These are phyloP conservation scores for Chondrilla cf. caribensis DNA, from an alignment of 37 sponge, comb jelly and placozoan genomes.

Conservation along the genomic window DNA sequence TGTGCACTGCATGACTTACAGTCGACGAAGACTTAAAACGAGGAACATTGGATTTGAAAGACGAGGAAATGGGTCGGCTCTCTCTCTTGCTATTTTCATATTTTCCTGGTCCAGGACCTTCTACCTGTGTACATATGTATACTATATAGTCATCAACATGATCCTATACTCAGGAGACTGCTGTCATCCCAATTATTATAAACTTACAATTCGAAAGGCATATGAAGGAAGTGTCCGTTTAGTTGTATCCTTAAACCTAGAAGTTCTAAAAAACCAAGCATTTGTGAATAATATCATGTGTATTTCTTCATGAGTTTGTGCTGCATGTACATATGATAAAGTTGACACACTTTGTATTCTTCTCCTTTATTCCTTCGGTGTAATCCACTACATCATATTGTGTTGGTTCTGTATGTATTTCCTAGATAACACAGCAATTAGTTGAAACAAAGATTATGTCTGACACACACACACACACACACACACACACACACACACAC, in stretches of 20 bases:
- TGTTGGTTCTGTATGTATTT: constrained; percentile 56
- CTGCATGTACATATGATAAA: too few relatives aligned
- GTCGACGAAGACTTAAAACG: constrained; percentile 40
- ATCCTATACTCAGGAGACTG: too few relatives aligned
- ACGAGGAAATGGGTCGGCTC: constrained; percentile 38
- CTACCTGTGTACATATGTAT: too few relatives aligned
- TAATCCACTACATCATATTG: constrained; percentile 65
- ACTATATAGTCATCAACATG: too few relatives aligned
- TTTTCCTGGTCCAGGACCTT: constrained; percentile 73
- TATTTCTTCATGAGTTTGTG: too few relatives aligned
- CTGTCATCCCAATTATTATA: too few relatives aligned
- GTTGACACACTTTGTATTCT: constrained; percentile 53
- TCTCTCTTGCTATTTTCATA: constrained; percentile 44
- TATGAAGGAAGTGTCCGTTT: background rate
- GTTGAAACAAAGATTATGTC: too few relatives aligned
- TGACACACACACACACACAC: too few relatives aligned
- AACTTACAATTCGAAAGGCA: constrained; percentile 53
- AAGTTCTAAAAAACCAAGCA: too few relatives aligned
- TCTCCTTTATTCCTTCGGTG: constrained; percentile 34
- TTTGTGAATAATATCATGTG: too few relatives aligned
- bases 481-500: too few relatives aligned
- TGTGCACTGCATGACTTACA: constrained; percentile 53
- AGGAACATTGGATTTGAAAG: constrained; percentile 73
- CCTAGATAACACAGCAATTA: constrained; percentile 44
- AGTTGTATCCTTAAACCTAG: background rate